Percentiles rank a stretch among this genome's conserved stretches.
These are phyloP conservation scores for Hystrix brachyura DNA, from an alignment of 2,113 vertebrate species.

Conservation along the genomic window DNA sequence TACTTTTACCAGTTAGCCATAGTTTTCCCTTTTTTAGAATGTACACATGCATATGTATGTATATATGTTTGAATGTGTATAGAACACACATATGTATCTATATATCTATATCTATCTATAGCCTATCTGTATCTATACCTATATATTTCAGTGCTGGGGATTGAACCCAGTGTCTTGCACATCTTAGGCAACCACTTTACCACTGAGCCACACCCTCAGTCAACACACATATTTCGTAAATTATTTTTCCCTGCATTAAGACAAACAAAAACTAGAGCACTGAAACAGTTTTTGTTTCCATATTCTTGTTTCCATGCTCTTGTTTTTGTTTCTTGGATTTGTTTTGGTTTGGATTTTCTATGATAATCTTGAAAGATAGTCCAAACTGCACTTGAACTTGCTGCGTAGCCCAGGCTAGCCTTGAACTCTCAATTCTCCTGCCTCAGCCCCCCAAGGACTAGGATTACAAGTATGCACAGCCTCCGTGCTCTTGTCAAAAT, in stretches of 20 bases:
- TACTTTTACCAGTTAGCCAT: background rate
- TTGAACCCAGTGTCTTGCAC: background rate
- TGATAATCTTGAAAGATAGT: background rate
- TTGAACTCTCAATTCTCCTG: background rate
- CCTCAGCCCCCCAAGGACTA: background rate
- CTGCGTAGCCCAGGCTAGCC: background rate
- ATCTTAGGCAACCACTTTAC: background rate
- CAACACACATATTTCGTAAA: background rate
- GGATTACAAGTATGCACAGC: background rate
- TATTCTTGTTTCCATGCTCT: background rate
- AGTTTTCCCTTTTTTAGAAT: background rate
- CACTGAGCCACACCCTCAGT: background rate
- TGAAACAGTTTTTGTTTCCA: too few relatives aligned
- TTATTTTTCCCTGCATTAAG: constrained; percentile 28
- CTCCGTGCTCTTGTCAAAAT: background rate
- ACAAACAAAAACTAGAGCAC: background rate
- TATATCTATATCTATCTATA: background rate
- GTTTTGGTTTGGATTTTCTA: background rate
- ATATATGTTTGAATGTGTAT: background rate
- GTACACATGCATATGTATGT: background rate
- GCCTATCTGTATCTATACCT: background rate
- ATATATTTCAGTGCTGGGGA: background rate
- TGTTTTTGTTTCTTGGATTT: background rate
- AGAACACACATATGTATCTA: background rate
- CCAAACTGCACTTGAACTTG: background rate